Conservation (phyloP, 1,140 invertebrate genomes). For the Maconellicoccus hirsutus region DNA sequence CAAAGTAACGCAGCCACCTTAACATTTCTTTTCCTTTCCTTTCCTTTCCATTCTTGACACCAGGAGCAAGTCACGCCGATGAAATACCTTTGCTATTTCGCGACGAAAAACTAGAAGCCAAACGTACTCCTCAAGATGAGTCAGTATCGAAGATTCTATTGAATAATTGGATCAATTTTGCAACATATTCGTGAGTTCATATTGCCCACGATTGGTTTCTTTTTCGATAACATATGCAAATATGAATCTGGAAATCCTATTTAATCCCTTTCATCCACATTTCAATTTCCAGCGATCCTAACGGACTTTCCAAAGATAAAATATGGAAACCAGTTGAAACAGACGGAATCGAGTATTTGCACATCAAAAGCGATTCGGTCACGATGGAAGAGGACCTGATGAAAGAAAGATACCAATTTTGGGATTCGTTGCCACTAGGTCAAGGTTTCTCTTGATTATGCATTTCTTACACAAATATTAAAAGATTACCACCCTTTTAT, state of each 20-base stretch:
- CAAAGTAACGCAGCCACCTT: background rate
- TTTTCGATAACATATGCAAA: too few relatives aligned
- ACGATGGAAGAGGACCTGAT: background rate
- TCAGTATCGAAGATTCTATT: background rate
- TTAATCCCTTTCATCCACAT: too few relatives aligned
- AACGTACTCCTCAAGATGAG: background rate
- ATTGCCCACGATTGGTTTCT: too few relatives aligned
- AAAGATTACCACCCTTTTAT: too few relatives aligned
- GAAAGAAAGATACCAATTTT: background rate
- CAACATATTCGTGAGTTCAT: background rate
- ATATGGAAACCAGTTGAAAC: background rate
- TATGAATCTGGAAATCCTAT: too few relatives aligned
- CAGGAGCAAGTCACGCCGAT: background rate
- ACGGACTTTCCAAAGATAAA: background rate
- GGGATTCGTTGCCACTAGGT: background rate
- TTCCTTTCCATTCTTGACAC: background rate
- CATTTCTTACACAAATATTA: too few relatives aligned
- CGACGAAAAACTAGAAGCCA: background rate
- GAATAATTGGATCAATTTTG: slow-evolving; percentile 1
- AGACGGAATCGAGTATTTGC: background rate
- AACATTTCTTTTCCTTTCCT: background rate
- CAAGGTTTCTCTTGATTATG: background rate
- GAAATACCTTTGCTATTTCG: background rate
- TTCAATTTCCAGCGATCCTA: slow-evolving; percentile 6
- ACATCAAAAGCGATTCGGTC: background rate